Percentiles rank a stretch among this genome's conserved stretches.
Conservation (phyloP, 2,113 vertebrate genomes). For the Lagopus muta region DNA sequence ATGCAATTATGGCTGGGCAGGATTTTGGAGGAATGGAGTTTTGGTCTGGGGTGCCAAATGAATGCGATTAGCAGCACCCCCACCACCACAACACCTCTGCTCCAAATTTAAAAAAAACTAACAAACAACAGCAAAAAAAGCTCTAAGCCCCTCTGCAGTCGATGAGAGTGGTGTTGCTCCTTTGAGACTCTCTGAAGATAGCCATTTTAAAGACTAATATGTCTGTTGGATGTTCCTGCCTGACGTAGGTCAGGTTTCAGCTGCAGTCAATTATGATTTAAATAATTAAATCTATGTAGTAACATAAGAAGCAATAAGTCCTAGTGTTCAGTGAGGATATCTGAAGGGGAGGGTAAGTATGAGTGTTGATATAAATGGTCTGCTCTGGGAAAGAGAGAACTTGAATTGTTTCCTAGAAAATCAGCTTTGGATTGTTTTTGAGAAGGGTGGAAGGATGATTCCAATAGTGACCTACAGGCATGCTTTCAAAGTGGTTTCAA, state of each 20-base stretch:
- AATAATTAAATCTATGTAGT: background rate
- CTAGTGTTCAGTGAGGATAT: background rate
- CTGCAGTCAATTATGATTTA: background rate
- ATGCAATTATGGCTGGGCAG: background rate
- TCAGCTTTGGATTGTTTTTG: background rate
- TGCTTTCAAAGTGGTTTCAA: background rate
- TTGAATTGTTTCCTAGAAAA: background rate
- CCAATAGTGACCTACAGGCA: background rate
- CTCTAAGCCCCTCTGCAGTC: background rate
- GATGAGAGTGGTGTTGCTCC: background rate
- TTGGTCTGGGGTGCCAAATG: constrained; percentile 1
- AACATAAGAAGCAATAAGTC: background rate
- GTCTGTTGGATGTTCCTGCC: background rate
- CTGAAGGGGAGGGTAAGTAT: background rate
- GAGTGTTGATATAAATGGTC: background rate
- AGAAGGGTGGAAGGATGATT: background rate
- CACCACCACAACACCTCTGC: fast-evolving
- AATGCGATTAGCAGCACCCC: background rate
- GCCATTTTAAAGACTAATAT: background rate
- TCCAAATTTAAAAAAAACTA: background rate
- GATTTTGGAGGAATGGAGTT: background rate
- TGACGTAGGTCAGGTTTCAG: background rate
- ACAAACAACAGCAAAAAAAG: background rate
- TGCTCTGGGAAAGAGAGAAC: background rate
- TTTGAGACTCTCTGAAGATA: background rate